Percentiles rank a stretch among this genome's conserved stretches.
Conservation (phyloP, 2,797 vertebrate species). For the Urocyon cinereoargenteus region DNA sequence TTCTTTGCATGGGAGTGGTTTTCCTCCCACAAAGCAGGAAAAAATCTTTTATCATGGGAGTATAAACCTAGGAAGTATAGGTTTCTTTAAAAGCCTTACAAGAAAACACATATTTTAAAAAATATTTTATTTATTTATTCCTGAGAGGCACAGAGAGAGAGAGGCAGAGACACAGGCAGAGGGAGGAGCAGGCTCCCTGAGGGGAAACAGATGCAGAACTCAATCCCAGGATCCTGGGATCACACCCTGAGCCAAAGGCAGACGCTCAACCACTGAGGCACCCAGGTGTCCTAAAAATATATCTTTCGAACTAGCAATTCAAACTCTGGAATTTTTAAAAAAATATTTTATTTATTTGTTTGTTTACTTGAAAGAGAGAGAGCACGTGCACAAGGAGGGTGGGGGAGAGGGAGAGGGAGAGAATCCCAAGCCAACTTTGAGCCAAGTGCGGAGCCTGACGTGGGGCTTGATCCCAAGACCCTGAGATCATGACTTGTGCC, state of each 20-base stretch:
- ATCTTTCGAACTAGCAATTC: not conserved
- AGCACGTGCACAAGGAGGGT: not conserved
- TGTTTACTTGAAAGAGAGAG: not conserved
- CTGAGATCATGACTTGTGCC: not conserved
- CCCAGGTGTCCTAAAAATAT: too few relatives aligned
- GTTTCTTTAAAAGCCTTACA: not conserved
- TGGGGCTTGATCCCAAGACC: not conserved
- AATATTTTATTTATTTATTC: not conserved
- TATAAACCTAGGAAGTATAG: too few relatives aligned
- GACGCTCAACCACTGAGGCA: too few relatives aligned
- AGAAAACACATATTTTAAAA: conserved; percentile 21
- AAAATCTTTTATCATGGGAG: too few relatives aligned
- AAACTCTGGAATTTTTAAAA: not conserved
- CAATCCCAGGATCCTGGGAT: too few relatives aligned
- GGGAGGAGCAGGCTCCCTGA: too few relatives aligned
- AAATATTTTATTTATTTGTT: not conserved
- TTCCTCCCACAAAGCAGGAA: not conserved
- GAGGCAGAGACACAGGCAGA: too few relatives aligned
- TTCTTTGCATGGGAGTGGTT: not conserved
- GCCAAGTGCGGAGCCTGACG: not conserved
- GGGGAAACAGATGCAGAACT: too few relatives aligned
- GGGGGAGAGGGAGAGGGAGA: not conserved
- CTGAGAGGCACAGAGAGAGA: too few relatives aligned
- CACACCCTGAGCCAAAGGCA: too few relatives aligned
- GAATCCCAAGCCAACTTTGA: not conserved